These are phyloP conservation scores for Myripristis jacobus DNA, from an alignment of 2,797 vertebrate species.

Conservation along the genomic window DNA sequence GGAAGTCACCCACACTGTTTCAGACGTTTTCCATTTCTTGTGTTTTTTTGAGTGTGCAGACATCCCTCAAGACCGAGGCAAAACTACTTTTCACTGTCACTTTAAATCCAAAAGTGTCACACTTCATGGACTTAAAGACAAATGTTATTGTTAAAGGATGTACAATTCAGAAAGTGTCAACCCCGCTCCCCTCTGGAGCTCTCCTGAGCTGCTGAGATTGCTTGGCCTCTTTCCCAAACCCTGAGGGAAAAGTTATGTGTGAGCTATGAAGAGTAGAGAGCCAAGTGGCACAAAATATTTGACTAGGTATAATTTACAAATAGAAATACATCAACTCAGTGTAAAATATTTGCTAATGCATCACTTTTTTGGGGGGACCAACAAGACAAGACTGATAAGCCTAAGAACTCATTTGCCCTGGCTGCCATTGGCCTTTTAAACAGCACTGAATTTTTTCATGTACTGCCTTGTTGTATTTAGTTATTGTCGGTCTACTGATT, in stretches of 20 bases:
- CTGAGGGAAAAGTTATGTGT: conserved; percentile 10
- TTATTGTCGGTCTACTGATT: no score
- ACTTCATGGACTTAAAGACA: neutral
- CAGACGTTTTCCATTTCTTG: conserved; percentile 5
- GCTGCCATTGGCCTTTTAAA: no score
- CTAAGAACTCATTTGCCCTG: no score
- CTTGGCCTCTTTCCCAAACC: neutral
- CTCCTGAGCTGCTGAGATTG: neutral
- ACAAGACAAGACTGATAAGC: no score
- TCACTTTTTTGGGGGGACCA: neutral
- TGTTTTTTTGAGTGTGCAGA: neutral
- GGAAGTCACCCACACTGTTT: neutral
- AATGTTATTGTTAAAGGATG: conserved; percentile 27
- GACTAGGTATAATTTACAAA: neutral
- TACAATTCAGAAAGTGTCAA: neutral
- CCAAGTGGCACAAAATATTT: neutral
- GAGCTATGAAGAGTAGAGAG: conserved; percentile 2
- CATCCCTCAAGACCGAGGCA: neutral
- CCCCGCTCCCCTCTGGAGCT: neutral
- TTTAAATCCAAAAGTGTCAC: conserved; percentile 3
- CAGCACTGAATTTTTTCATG: no score
- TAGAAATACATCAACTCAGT: neutral
- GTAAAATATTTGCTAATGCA: neutral
- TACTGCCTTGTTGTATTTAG: no score
- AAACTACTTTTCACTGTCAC: conserved; percentile 9